Evolutionary conservation across 2,113 vertebrate genomes (phyloP), one percentile per base, ranked within the genome.

Genomic region (Tragulus kanchil): DNA sequence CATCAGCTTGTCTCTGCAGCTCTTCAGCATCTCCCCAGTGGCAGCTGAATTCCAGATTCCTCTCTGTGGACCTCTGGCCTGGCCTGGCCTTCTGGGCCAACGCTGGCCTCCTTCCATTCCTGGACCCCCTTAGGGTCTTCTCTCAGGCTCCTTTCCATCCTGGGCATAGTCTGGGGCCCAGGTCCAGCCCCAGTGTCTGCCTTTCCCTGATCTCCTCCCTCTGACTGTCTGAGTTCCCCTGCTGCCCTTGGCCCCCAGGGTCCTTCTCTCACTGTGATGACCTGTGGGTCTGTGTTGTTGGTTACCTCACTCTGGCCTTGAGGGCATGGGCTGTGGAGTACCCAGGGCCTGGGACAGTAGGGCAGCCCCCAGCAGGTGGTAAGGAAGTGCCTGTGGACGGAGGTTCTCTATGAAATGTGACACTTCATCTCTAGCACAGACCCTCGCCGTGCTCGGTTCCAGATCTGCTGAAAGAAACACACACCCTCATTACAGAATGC

Each of bases 341-440:
- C 14, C 8, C 21, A 21, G 71, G 26, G 21, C 8, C 25, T 6
- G 3, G 25, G 85, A 42, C 11, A 1, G 12, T 26, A 26, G 48
- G 48, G 17, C 48, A 52, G 48, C 28, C 15, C 10, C 3, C 16
- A 4, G 54, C 5, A 3, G 10, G 25, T n/a, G 1, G 36, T 8
- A 64, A 48, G 45, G 2, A 1, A 62, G 54, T 7, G 1, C 19
- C 28, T 15, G 52, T 0, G 15, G 56, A 3, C 2, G 1, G n/a
- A 52, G 56, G 1, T 2, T 0, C 36, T 52, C 19, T 31, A 8
- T 61, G 61, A 19, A 28, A 21, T 0, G 11, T 9, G 9, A 5
- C 25, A 8, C 16, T 54, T 19, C 3, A 0, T 42, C 48, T 54
- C 6, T 0, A 15, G 6, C 21, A 3, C 0, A 1, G 59, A 16